These are phyloP conservation scores for Tenthredo notha DNA, from an alignment of 2,888 invertebrate species.

Conservation along the genomic window DNA sequence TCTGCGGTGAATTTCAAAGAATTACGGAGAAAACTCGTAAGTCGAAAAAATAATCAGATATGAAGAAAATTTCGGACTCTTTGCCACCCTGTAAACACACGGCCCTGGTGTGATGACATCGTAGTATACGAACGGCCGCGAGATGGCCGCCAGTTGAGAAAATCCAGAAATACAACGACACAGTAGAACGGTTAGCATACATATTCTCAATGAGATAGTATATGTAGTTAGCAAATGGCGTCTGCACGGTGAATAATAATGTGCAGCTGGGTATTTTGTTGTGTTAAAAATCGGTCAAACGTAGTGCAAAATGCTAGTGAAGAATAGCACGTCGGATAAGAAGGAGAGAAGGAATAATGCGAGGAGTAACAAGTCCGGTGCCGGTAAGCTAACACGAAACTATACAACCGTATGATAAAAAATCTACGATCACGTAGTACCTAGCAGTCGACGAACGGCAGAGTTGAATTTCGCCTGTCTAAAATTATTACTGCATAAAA, in stretches of 20 bases:
- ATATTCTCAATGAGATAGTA: neutral
- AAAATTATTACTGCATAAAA: neutral
- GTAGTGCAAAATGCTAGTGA: slow-evolving; percentile 73
- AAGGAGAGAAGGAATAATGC: slow-evolving; percentile 74
- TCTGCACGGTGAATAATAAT: slow-evolving; percentile 72
- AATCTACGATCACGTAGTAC: slow-evolving; percentile 61
- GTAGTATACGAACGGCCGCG: slow-evolving; percentile 9
- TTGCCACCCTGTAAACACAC: neutral
- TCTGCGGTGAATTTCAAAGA: no score
- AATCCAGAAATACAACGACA: neutral
- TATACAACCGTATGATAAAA: slow-evolving; percentile 47
- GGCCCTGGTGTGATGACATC: neutral
- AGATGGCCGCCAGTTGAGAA: slow-evolving; percentile 4
- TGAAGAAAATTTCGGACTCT: neutral
- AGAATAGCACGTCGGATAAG: slow-evolving; percentile 69
- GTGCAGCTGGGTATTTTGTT: slow-evolving; percentile 66
- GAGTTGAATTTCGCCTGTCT: slow-evolving; percentile 14
- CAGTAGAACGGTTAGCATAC: neutral
- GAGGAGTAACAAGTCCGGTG: slow-evolving; percentile 71
- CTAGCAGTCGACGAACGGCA: slow-evolving; percentile 66
- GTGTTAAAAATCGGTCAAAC: slow-evolving; percentile 62
- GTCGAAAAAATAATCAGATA: neutral
- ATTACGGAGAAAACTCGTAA: neutral
- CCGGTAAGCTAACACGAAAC: slow-evolving; percentile 65
- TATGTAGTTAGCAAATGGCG: slow-evolving; percentile 66